These are phyloP conservation scores for Drosophila miranda DNA, from an alignment of 1,140 invertebrate genomes.

Conservation along the genomic window DNA sequence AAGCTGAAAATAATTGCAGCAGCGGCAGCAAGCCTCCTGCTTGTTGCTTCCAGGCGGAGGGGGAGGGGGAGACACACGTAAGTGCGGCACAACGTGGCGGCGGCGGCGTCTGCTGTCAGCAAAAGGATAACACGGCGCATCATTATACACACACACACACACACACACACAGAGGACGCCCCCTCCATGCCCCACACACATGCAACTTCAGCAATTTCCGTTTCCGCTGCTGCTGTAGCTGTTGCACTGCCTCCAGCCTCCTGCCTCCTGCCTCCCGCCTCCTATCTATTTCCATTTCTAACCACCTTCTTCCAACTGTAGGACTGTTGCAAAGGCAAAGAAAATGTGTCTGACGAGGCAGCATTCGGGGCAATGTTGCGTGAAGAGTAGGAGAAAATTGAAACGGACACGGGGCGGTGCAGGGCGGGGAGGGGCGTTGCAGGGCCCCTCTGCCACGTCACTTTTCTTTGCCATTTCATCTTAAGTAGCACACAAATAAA, in stretches of 20 bases:
- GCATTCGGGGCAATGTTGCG: constrained; percentile 57
- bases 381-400: constrained; percentile 66
- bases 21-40: too few species aligned
- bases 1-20: constrained; percentile 82
- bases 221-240: constrained; percentile 68
- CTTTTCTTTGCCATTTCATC: constrained; percentile 79
- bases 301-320: neutral
- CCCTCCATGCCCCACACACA: constrained; percentile 18
- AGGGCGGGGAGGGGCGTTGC: constrained; percentile 4
- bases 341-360: constrained; percentile 37
- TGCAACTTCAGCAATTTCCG: constrained; percentile 79
- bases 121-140: constrained; percentile 72
- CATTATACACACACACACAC: constrained; percentile 62
- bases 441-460: constrained; percentile 32
- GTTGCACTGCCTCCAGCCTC: constrained; percentile 32
- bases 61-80: neutral
- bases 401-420: constrained; percentile 58
- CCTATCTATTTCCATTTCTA: constrained; percentile 33
- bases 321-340: constrained; percentile 51
- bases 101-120: constrained; percentile 68
- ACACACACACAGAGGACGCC: constrained; percentile 1
- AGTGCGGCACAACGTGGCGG: constrained; percentile 35
- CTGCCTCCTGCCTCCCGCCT: constrained; percentile 38
- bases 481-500: constrained; percentile 79
- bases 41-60: constrained; percentile 47